A percentile compares a stretch with the other conserved stretches of the same genome.
phyloP scores from a whole-genome alignment of 2,797 vertebrate species.

The Dicrostonyx torquatus region DNA sequence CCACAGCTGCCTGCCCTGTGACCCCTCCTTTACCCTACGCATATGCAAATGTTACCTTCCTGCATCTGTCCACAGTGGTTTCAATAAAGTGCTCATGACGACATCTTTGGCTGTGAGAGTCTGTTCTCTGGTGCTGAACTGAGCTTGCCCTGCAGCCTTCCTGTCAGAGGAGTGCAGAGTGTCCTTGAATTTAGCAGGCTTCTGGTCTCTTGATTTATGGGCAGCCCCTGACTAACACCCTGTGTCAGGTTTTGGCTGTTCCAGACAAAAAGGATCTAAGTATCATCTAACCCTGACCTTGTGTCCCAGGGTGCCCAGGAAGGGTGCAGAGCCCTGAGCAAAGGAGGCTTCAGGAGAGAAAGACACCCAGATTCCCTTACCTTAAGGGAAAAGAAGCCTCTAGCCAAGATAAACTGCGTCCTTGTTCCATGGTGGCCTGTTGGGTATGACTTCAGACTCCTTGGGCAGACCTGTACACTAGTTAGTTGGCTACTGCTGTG shows the following conservation, averaged over 20 bases:
- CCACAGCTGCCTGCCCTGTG: background rate
- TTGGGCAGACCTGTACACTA: background rate
- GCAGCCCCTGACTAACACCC: background rate
- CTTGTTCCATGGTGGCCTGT: background rate
- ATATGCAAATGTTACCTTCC: background rate
- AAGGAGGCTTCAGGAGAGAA: background rate
- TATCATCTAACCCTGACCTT: background rate
- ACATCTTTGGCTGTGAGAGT: background rate
- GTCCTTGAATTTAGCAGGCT: background rate
- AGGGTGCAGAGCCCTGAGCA: background rate
- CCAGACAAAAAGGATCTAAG: background rate
- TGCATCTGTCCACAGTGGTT: background rate
- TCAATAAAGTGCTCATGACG: background rate
- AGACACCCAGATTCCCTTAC: background rate
- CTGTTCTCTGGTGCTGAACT: background rate
- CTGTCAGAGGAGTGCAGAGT: background rate
- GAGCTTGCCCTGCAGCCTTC: background rate
- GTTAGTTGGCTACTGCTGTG: background rate
- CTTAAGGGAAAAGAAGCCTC: background rate
- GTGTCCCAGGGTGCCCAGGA: background rate
- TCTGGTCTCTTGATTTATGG: background rate
- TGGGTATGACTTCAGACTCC: background rate
- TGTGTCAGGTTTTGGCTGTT: background rate
- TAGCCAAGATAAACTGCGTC: background rate
- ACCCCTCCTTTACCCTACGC: background rate